phyloP scores from a whole-genome alignment of 2,113 vertebrate species.

The Python bivittatus region DNA sequence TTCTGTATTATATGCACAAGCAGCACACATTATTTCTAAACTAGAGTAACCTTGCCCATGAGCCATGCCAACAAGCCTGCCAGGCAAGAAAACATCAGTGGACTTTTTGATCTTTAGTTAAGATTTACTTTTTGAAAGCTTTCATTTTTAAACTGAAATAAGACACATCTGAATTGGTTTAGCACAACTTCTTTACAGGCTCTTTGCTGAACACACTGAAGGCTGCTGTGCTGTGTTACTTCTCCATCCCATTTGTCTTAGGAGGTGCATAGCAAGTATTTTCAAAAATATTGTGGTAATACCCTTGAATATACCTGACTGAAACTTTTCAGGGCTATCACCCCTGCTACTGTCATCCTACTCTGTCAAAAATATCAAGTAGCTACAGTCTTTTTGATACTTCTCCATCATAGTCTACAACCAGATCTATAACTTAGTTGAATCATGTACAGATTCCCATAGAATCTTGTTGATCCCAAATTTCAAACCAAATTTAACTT shows the following conservation, averaged over 20 bases:
- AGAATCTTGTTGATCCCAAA: neutral
- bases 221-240: neutral
- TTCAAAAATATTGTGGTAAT: neutral
- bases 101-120: neutral
- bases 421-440: neutral
- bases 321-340: neutral
- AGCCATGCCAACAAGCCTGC: neutral
- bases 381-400: neutral
- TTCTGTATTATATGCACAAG: neutral
- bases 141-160: neutral
- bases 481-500: neutral
- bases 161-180: neutral
- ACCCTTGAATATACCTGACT: neutral
- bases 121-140: neutral
- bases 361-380: neutral
- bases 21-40: neutral
- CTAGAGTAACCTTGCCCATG: neutral
- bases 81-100: neutral
- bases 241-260: neutral
- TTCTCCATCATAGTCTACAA: neutral
- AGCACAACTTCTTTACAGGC: neutral
- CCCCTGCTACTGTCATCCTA: neutral
- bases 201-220: neutral
- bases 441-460: neutral
- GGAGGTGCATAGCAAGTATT: neutral